Evolutionary conservation across 2,888 invertebrate species (phyloP), one percentile per base, ranked within the genome.

Genomic region (Platerodrilus igneus): DNA sequence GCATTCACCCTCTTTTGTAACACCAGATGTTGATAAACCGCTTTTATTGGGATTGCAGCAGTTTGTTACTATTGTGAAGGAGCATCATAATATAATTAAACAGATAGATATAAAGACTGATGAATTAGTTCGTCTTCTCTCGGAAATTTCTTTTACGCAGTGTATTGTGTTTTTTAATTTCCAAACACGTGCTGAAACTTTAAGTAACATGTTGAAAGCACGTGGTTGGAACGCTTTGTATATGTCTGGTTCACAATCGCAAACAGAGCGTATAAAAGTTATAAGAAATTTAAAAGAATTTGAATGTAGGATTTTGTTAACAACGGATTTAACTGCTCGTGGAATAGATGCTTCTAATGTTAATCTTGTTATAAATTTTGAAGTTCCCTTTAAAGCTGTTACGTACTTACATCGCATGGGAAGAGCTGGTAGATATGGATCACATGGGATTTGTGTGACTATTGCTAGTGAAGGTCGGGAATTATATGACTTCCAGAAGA

Each of bases 391-490:
- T 47, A 83, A 87, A 58, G 74, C 79, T 51, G 81, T 85, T 48
- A 91, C 88, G 10, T 94, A 94, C 72, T 75, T 94, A 47, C 97
- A 99, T 71, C 76, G 97, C 59, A 93, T 95, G 62, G 97, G 97
- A 1, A 77, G 97, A 56, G 93, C 95, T 25, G 97, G 97, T 0
- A 75, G 97, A 45, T 97, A 85, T 73, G 97, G 96, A 1, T 81
- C 87, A 1, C 78, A 79, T 63, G 94, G 93, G 33, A 75, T 79
- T 38, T 83, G 88, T 15, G 76, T 94, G 8, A 83, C 83, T 31
- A 77, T 94, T 39, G 68, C 85, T 5, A 74, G 80, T 52, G 73
- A 77, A 30, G 80, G 80, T 4, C 70, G 74, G 35, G 90, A 92
- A 63, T 52, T 75, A 28, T 50, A 62, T 1, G 69, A 67, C 25